A percentile compares a stretch with the other conserved stretches of the same genome.
Evolutionary conservation across 1,140 invertebrate genomes (phyloP).

Genomic region (Listronotus bonariensis): DNA sequence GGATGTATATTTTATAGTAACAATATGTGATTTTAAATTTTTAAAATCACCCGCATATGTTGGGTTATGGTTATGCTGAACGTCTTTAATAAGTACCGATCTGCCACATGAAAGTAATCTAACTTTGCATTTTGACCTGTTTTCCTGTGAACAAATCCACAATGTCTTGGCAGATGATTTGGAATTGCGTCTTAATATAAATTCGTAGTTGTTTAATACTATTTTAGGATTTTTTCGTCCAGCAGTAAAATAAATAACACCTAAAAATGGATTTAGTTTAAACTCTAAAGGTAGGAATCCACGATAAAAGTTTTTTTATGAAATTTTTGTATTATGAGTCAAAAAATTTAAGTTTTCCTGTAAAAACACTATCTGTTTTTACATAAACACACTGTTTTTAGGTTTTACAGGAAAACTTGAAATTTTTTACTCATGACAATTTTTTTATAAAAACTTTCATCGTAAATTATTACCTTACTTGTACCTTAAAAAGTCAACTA

Average conservation of each 20-base stretch:
- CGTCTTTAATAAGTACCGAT: constrained; percentile 6
- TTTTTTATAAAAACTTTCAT: too few species aligned
- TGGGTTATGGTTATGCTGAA: constrained; percentile 24
- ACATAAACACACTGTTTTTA: too few species aligned
- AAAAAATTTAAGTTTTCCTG: too few species aligned
- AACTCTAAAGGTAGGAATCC: too few species aligned
- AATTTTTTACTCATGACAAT: too few species aligned
- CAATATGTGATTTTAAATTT: neutral
- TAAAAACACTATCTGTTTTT: too few species aligned
- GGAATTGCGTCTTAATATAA: constrained; percentile 11
- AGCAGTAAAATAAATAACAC: constrained; percentile 20
- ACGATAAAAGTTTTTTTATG: too few species aligned
- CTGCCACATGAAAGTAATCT: constrained; percentile 28
- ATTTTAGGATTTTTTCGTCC: constrained; percentile 38
- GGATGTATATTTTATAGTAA: neutral
- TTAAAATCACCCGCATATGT: neutral
- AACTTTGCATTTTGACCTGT: constrained; percentile 31
- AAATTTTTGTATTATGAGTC: too few species aligned
- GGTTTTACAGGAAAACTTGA: too few species aligned
- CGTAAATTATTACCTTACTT: too few species aligned
- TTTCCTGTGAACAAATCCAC: constrained; percentile 22
- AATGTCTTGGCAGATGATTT: constrained; percentile 15
- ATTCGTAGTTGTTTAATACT: constrained; percentile 32
- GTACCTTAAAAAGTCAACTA: too few species aligned
- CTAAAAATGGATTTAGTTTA: constrained; percentile 14